Base-by-base conservation (phyloP, 1,140 invertebrate genomes). In the Spodoptera frugiperda region DNA sequence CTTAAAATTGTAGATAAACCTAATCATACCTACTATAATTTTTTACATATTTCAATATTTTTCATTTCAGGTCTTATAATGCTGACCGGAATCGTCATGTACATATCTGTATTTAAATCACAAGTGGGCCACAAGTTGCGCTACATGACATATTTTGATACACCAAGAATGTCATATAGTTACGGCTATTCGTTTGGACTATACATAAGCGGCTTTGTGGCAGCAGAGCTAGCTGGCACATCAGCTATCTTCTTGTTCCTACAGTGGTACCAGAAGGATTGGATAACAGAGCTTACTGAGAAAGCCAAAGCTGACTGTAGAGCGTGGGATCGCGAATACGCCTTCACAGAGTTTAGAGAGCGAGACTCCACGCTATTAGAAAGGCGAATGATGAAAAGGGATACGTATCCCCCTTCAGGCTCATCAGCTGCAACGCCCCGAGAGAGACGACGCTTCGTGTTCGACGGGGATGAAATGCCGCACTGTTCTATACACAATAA, bases 61-160 rank as follows among this genome's bases (percentile, higher is more conserved):
- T 79, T 87, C 73, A 83, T 95, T 95, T 17, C 93, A 98, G 98
- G 98, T 87, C 94, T 98, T 48, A 94, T 98, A 68, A 98, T 98
- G 96, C 95, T 98, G 70, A 97, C 97, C 71, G 98, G 97, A 19
- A 96, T 98, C 86, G 97, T 98, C 79, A 97, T 98, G 95, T 98
- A 98, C 95, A 98, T 98, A 94, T 98, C 98, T 11, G 96, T 98
- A 67, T 97, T 98, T 86, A 98, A 98, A 93, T 96, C 97, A 0
- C 98, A 98, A 95, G 96, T 98, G 14, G 97, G 97, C 3, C 96
- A 96, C 76, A 98, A 98, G 91, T 92, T 98, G 39, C 95, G 97
- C 71, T 96, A 97, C 17, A 95, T 96, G 82, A 98, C 97, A 1
- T 94, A 95, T 59, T 95, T 97, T 54, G 96, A 97, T 89, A 96